Evolutionary conservation across 2,797 vertebrate genomes (phyloP), one percentile per base, ranked within the genome.

Genomic region (Zalophus californianus): DNA sequence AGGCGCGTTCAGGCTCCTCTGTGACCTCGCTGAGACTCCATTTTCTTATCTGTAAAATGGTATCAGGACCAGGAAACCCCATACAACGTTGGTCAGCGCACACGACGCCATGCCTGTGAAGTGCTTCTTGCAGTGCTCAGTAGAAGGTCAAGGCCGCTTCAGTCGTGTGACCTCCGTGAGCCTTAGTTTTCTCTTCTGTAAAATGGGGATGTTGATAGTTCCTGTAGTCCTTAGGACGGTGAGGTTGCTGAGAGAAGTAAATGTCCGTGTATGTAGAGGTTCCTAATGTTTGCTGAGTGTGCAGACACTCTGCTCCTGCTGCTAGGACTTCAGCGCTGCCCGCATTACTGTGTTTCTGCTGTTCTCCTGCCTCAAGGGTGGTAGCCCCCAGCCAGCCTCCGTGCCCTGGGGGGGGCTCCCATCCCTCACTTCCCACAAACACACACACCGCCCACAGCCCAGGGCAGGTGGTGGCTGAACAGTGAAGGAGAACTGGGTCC

Each of bases 121-220:
- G 16, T 25, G 68, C 38, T 60, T 64, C 16, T 9, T 20, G 11
- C 21, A 0, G 5, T 8, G 16, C 54, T 44, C 1, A 0, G 25
- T 27, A 23, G 32, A 44, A 66, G 73, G 38, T 6, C 2, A 5
- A 18, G n/a, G 32, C 6, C 20, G 0, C 11, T 14, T 10, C 3
- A 41, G 20, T 41, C 35, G 0, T 1, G 0, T 2, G 21, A 52
- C 35, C 52, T 1, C 25, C 1, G 14, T 0, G 0, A 35, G 60
- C 44, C 15, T 38, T 7, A 3, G 1, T 73, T 3, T 83, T 41
- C 38, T 96, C 5, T 44, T 68, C 50, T 35, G 84, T 87, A 32
- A 21, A 27, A 15, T 20, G 52, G 62, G 70, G 41, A 23, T 78
- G 9, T 29, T 3, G 32, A 7, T 8, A 25, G 3, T 2, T 11